Evolutionary conservation across 2,888 invertebrate genomes (phyloP), one percentile per base, ranked within the genome.

Genomic region (Scaptomyza polygonia): DNA sequence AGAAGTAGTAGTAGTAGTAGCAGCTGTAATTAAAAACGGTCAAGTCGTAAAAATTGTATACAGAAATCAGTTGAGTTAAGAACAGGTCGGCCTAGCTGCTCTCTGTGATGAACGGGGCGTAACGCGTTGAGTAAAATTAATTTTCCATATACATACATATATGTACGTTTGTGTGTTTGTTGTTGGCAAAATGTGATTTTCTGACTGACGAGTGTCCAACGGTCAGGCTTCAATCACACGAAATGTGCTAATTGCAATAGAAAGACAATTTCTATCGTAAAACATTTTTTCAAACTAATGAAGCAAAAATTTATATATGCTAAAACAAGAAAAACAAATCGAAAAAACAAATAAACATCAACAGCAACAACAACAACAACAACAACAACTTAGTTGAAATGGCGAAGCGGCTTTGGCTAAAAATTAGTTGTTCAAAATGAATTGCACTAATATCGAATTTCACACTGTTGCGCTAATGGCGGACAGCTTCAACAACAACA

Each of bases 371-470:
- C 45, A 56, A 29, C 57, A 32, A 14, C 45, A 56, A 58, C 55
- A 57, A 47, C 48, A 67, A 59, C 51, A 49, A 48, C 44, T 71
- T 57, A 56, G 65, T 57, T 61, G 62, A 54, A 76, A 74, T 67
- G 57, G 65, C 66, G 52, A 55, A 55, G 56, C 63, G 59, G 65
- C 62, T 68, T 58, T 67, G 77, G 73, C 67, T 62, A 73, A 71
- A 86, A 83, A 83, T 83, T 80, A 82, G 87, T 84, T 85, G 87
- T 71, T 85, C 79, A 87, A 84, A 87, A 88, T 83, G 81, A 88
- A 86, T 88, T 88, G 88, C 88, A 88, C 86, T 85, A 83, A 87
- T 84, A 89, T 87, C 77, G 79, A 86, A 87, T 86, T 89, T 89
- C 89, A 84, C 88, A 89, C 88, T 79, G 76, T 55, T 72, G 73